Evolutionary conservation across 2,888 invertebrate genomes (phyloP).

Genomic region (Orthosia incerta): DNA sequence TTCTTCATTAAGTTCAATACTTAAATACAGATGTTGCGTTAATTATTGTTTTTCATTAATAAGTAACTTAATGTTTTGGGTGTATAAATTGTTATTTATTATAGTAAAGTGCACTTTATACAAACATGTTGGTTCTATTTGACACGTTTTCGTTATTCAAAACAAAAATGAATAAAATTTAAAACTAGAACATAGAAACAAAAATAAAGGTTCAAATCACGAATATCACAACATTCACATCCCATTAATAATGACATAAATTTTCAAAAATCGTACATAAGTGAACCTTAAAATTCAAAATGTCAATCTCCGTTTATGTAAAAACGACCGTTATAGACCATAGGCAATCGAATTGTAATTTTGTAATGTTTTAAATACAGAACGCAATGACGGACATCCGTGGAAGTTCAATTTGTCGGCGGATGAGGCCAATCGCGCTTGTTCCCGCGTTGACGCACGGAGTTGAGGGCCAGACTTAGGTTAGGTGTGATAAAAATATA

Average conservation of each 20-base stretch:
- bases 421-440: constrained; percentile 66
- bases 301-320: constrained; percentile 1
- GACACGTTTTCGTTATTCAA: too few species aligned
- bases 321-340: constrained; percentile 13
- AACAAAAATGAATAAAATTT: too few species aligned
- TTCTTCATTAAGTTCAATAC: constrained; percentile 42
- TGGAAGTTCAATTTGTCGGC: constrained; percentile 63
- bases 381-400: constrained; percentile 66
- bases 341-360: constrained; percentile 54
- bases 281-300: neutral
- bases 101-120: neutral
- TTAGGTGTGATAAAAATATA: constrained; percentile 60
- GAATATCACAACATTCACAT: too few species aligned
- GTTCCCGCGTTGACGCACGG: constrained; percentile 66
- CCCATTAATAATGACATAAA: too few species aligned
- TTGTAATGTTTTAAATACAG: constrained; percentile 62
- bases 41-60: constrained; percentile 39
- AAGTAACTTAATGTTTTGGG: neutral
- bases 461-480: constrained; percentile 51
- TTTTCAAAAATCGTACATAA: constrained; percentile 9
- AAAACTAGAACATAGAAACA: neutral
- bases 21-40: constrained; percentile 49
- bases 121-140: too few species aligned
- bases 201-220: neutral
- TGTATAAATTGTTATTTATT: neutral